Conservation (phyloP, 2,888 invertebrate genomes). For the Rhagonycha lutea region DNA sequence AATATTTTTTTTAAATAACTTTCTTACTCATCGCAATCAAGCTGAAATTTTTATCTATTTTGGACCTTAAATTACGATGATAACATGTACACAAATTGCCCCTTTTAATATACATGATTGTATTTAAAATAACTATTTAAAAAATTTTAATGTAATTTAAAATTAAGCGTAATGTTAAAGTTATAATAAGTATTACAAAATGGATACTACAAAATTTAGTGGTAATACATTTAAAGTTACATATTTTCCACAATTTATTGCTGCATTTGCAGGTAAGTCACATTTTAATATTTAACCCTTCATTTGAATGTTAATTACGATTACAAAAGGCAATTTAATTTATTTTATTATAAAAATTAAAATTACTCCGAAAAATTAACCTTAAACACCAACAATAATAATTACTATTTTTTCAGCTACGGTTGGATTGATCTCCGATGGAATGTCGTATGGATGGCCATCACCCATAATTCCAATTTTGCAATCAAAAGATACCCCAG, state of each 20-base stretch:
- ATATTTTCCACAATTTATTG: background rate
- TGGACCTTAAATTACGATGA: background rate
- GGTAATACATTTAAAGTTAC: background rate
- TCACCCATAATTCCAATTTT: constrained; percentile 31
- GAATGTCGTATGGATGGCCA: constrained; percentile 36
- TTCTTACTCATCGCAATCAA: background rate
- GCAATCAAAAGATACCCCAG: constrained; percentile 14
- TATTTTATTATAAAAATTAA: no score
- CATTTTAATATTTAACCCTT: background rate
- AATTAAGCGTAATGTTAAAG: background rate
- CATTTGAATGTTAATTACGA: background rate
- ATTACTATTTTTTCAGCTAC: constrained; percentile 24
- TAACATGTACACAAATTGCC: background rate
- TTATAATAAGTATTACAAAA: background rate
- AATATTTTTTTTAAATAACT: background rate
- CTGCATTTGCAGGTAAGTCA: background rate
- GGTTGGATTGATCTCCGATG: constrained; percentile 32
- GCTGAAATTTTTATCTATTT: background rate
- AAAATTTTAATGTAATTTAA: background rate
- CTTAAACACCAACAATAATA: background rate
- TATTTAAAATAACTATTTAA: background rate
- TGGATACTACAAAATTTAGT: background rate
- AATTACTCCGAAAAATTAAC: no score
- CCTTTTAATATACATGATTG: background rate
- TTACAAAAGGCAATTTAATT: no score